A percentile compares a stretch with the other conserved stretches of the same genome.
Conservation (phyloP, 2,113 vertebrate genomes). For the Plestiodon gilberti region DNA sequence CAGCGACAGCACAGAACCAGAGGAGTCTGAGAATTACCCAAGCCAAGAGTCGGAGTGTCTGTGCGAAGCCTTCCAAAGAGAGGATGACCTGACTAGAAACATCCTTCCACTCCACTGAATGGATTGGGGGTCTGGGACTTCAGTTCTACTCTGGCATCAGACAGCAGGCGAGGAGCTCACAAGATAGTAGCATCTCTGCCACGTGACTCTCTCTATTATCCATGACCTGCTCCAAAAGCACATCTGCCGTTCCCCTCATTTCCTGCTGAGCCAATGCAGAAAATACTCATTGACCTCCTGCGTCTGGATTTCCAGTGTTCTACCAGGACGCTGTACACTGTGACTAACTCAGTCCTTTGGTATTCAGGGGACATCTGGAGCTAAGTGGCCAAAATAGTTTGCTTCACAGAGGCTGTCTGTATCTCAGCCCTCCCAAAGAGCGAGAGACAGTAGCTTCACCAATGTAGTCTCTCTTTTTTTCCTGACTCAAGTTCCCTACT, state of each 20-base stretch:
- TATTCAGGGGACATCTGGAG: neutral
- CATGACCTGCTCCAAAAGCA: neutral
- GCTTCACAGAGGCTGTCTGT: fast-evolving
- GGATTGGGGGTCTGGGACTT: fast-evolving
- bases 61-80: constrained; percentile 69
- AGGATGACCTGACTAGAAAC: constrained; percentile 19
- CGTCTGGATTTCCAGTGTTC: neutral
- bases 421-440: neutral
- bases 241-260: fast-evolving
- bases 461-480: fast-evolving
- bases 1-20: constrained; percentile 71
- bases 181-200: neutral
- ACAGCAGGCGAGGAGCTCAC: neutral
- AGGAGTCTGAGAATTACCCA: constrained; percentile 58
- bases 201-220: fast-evolving
- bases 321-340: neutral
- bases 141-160: fast-evolving
- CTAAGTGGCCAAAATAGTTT: constrained; percentile 4
- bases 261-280: neutral
- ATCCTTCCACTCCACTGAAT: constrained; percentile 40
- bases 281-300: neutral
- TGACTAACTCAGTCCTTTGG: neutral
- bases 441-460: fast-evolving
- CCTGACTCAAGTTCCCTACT: constrained; percentile 8
- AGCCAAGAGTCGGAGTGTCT: constrained; percentile 68